Conservation (phyloP, 1,140 invertebrate genomes). For the Tetragonula clypearis region DNA sequence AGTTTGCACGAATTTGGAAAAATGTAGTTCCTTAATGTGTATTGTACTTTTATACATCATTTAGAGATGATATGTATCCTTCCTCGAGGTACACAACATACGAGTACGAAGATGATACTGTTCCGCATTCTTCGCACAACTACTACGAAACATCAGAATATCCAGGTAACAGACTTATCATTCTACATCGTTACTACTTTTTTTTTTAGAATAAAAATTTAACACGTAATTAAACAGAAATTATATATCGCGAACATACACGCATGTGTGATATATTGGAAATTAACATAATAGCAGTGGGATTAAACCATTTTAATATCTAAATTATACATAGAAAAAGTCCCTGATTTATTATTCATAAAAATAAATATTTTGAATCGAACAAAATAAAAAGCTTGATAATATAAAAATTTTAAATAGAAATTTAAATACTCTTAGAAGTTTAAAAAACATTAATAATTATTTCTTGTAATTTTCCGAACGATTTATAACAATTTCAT, state of each 20-base stretch:
- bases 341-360: constrained; percentile 3
- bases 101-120: constrained; percentile 79
- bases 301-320: constrained; percentile 31
- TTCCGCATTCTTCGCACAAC: constrained; percentile 77
- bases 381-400: constrained; percentile 1
- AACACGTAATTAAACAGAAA: constrained; percentile 15
- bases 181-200: constrained; percentile 12
- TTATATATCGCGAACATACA: not conserved
- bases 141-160: constrained; percentile 80
- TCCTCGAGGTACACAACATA: constrained; percentile 74
- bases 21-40: not conserved
- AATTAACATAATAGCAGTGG: constrained; percentile 9
- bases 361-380: constrained; percentile 10
- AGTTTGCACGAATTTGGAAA: not conserved
- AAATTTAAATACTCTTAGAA: constrained; percentile 31
- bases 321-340: constrained; percentile 2
- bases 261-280: not conserved
- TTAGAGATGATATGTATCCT: constrained; percentile 74
- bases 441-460: constrained; percentile 18
- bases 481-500: constrained; percentile 1
- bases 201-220: constrained; percentile 10
- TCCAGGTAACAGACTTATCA: constrained; percentile 73
- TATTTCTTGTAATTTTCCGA: not conserved
- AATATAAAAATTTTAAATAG: constrained; percentile 27
- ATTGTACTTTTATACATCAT: constrained; percentile 46